Evolutionary conservation across 2,797 vertebrate species (phyloP), one percentile per base, ranked within the genome.

Genomic region (Myotis planiceps): DNA sequence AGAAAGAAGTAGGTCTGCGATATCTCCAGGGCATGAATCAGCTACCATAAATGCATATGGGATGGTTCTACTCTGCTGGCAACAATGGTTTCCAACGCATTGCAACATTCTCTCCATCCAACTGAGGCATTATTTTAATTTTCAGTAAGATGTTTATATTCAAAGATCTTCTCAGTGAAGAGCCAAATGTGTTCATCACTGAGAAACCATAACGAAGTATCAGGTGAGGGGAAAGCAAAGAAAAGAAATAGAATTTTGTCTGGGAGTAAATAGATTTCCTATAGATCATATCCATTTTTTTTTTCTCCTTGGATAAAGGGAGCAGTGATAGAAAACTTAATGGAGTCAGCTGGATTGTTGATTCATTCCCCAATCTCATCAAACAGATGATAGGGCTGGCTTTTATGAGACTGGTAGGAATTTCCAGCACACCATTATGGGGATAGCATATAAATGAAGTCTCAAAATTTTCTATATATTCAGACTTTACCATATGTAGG

Each of bases 341-440:
- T 66, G 65, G 49, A 86, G 34, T 90, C 42, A 92, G 85, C 60
- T 90, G 45, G 78, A 80, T 58, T 72, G 49, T 34, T 93, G 87
- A 93, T 93, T 96, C 86, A 94, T 83, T 88, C 58, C 25, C 84
- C 80, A 10, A 53, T 88, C 74, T 93, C 32, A 29, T 29, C 16
- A 69, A 92, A 47, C 97, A 97, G 94, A 96, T 96, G 96, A 93
- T 29, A 80, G 66, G 47, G 34, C 84, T 97, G 83, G 84, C 53
- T 97, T 94, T 95, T 76, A 83, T 76, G 53, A 94, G 19, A 83
- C 18, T 39, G 74, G 42, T 84, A 95, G 76, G 74, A 84, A 92
- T 93, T 93, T 93, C 58, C 29, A 97, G 29, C 39, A 63, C 53
- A 93, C 78, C 71, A 21, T 83, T 85, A 55, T 51, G 60, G 93